phyloP scores from a whole-genome alignment of 2,113 vertebrate genomes.

The Lynx canadensis region DNA sequence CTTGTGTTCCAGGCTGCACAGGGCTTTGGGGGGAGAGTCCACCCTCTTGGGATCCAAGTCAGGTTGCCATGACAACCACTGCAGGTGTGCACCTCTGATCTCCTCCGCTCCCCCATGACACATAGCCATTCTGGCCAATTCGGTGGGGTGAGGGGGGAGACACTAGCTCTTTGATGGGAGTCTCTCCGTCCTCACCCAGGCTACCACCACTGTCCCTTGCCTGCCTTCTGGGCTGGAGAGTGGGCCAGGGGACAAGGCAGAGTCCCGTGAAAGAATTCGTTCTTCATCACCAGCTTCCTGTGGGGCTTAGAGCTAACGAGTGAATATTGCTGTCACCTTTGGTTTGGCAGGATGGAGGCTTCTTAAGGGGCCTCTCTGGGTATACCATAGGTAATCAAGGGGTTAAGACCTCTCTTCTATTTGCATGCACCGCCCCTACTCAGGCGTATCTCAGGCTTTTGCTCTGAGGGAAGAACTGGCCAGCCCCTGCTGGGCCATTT shows the following conservation, averaged over 20 bases:
- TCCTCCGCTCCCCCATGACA: not conserved
- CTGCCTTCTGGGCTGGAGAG: not conserved
- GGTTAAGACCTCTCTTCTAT: not conserved
- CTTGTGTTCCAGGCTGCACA: constrained; percentile 48
- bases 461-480: not conserved
- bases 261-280: not conserved
- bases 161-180: not conserved
- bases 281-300: not conserved
- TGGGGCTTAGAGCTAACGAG: constrained; percentile 59
- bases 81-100: constrained; percentile 59
- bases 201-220: not conserved
- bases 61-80: constrained; percentile 72
- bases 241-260: not conserved
- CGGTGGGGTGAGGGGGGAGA: not conserved
- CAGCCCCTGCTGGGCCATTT: constrained; percentile 22
- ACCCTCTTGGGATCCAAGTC: constrained; percentile 70
- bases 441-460: not conserved
- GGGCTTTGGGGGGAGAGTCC: constrained; percentile 63
- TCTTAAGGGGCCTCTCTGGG: not conserved
- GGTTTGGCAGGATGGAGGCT: constrained; percentile 53
- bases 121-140: constrained; percentile 53
- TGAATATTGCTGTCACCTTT: constrained; percentile 64
- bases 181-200: not conserved
- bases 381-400: not conserved
- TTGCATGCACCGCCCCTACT: not conserved